Base-by-base conservation (phyloP, 2,113 vertebrate genomes). In the Percopsis transmontana region DNA sequence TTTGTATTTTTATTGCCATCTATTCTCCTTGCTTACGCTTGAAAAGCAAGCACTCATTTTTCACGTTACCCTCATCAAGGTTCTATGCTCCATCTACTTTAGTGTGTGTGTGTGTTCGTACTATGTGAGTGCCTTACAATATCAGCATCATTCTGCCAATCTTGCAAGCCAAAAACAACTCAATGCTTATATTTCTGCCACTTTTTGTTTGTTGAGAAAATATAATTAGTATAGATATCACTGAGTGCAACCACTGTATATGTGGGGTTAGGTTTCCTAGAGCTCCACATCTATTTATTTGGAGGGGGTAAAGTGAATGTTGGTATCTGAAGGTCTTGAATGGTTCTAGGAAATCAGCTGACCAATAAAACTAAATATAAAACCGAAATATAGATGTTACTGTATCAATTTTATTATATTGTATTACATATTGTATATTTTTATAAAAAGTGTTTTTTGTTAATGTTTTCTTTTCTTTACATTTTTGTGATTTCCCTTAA, bases 1-100 rank as follows among this genome's bases (percentile, higher is more conserved):
- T 83, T 80, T 79, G 65, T 81, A 77, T 71, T 16, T 10, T 66
- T 77, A 73, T 81, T 66, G 79, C 79, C 62, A 53, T 78, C 65
- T 62, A 19, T 14, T 68, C 76, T 53, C 51, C 54, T 16, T 33
- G 52, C 38, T 23, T 16, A 16, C 44, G 9, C 16, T 60, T 38
- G 38, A 2, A n/a, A 14, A n/a, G 7, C 54, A 47, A 66, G 45
- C 19, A 7, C 45, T 61, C 2, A 24, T 59, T 45, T 33, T 72
- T 27, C 7, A 54, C 50, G 14, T 72, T 16, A 45, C 50, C 64
- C 55, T 80, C 4, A 70, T 65, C 66, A 5, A 5, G 41, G 20
- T 21, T 60, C 45, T 10, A 68, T 0, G 40, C 67, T 51, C 40
- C 18, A 41, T 42, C 18, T 42, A 39, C 20, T 8, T 40, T 16